phyloP scores from a whole-genome alignment of 2,797 vertebrate species.

The Chelmon rostratus region DNA sequence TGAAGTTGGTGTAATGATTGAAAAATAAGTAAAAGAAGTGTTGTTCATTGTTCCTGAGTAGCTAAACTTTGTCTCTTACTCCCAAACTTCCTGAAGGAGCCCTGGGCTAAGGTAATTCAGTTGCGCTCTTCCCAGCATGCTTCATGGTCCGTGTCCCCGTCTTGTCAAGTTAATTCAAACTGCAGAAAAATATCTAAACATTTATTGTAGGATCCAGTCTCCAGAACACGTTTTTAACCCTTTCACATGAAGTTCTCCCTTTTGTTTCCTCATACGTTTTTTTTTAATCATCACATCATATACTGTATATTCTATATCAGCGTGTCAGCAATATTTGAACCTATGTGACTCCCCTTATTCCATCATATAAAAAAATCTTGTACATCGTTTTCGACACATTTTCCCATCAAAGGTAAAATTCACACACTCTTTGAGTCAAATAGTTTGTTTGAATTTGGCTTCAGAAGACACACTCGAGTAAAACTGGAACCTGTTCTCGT shows the following conservation, averaged over 20 bases:
- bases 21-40: background rate
- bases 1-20: background rate
- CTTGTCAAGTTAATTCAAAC: background rate
- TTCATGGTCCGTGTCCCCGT: background rate
- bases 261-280: background rate
- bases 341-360: background rate
- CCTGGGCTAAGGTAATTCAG: conserved; percentile 77
- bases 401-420: background rate
- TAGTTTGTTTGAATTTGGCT: background rate
- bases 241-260: background rate
- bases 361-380: background rate
- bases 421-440: background rate
- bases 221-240: background rate
- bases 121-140: conserved; percentile 44
- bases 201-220: background rate
- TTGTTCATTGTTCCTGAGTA: background rate
- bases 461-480: background rate
- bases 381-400: background rate
- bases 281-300: background rate
- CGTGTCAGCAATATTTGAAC: background rate
- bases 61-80: conserved; percentile 47
- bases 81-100: conserved; percentile 75
- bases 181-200: background rate
- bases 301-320: background rate
- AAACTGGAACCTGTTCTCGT: background rate